These are phyloP conservation scores for Cryptomyrus ogoouensis DNA, from an alignment of 2,113 vertebrate species.

Conservation along the genomic window DNA sequence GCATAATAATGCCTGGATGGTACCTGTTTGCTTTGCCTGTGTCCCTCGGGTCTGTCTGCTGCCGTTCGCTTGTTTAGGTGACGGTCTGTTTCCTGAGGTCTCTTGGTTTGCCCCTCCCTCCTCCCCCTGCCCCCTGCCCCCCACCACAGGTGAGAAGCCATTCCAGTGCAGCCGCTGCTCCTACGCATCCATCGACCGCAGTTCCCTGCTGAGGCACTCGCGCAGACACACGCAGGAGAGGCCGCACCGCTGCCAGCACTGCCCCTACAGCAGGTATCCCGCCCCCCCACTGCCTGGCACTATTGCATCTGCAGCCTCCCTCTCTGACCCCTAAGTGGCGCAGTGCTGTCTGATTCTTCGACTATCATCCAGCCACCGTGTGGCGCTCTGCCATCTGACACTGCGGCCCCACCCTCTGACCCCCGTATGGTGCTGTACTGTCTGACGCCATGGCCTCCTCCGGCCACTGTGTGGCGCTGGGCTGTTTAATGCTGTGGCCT, in stretches of 20 bases:
- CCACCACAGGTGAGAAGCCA: slow-evolving; percentile 57
- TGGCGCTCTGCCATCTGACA: too few species aligned
- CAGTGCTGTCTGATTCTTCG: neutral
- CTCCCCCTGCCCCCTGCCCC: too few species aligned
- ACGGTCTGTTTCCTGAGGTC: neutral
- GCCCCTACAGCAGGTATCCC: slow-evolving; percentile 53
- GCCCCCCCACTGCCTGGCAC: neutral
- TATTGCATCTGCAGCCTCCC: neutral
- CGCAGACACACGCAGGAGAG: slow-evolving; percentile 49
- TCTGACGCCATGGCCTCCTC: neutral
- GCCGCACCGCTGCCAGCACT: slow-evolving; percentile 52
- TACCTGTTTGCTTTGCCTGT: neutral
- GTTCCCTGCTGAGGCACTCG: slow-evolving; percentile 52
- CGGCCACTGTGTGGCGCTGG: neutral
- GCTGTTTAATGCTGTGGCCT: neutral
- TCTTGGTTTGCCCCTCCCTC: neutral
- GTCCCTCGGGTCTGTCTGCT: neutral
- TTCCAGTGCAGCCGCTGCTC: slow-evolving; percentile 56
- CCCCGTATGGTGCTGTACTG: neutral
- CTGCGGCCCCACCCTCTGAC: too few species aligned
- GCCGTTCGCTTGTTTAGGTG: neutral
- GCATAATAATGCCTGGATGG: neutral
- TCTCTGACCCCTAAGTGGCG: neutral
- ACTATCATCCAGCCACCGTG: too few species aligned
- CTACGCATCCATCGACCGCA: slow-evolving; percentile 57